Conservation (phyloP, 1,140 invertebrate species). For the Platyura marginata region DNA sequence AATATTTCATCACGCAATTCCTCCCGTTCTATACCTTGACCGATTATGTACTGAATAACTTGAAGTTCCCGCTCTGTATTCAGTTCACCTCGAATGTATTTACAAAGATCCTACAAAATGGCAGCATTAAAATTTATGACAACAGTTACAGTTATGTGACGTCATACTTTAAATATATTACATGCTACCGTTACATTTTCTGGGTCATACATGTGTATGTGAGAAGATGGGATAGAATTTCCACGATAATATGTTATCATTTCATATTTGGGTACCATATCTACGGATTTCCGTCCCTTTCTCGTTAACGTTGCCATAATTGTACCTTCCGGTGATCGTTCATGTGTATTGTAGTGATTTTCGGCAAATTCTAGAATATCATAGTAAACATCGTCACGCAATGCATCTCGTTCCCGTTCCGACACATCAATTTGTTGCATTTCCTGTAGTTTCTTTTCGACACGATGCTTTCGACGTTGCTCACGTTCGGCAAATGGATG, state of each 20-base stretch:
- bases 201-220: constrained; percentile 88
- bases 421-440: constrained; percentile 38
- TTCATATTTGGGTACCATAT: constrained; percentile 73
- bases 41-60: constrained; percentile 69
- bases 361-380: constrained; percentile 89
- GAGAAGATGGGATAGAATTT: constrained; percentile 77
- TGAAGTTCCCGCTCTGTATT: constrained; percentile 63
- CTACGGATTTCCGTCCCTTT: constrained; percentile 51
- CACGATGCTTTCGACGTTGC: constrained; percentile 58
- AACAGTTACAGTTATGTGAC: constrained; percentile 12
- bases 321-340: constrained; percentile 64
- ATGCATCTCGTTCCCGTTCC: constrained; percentile 27
- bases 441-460: constrained; percentile 71
- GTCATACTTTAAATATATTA: constrained; percentile 67
- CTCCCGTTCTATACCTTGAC: constrained; percentile 70
- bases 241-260: constrained; percentile 83
- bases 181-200: constrained; percentile 83
- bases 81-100: constrained; percentile 69
- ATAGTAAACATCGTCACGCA: constrained; percentile 33
- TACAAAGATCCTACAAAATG: constrained; percentile 54
- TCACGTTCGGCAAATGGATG: constrained; percentile 34
- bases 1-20: constrained; percentile 78
- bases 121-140: not conserved
- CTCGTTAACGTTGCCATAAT: constrained; percentile 79
- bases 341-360: constrained; percentile 81